A percentile compares a stretch with the other conserved stretches of the same genome.
These are phyloP conservation scores for Nothobranchius kuhntae DNA, from an alignment of 2,113 vertebrate species.

Conservation along the genomic window DNA sequence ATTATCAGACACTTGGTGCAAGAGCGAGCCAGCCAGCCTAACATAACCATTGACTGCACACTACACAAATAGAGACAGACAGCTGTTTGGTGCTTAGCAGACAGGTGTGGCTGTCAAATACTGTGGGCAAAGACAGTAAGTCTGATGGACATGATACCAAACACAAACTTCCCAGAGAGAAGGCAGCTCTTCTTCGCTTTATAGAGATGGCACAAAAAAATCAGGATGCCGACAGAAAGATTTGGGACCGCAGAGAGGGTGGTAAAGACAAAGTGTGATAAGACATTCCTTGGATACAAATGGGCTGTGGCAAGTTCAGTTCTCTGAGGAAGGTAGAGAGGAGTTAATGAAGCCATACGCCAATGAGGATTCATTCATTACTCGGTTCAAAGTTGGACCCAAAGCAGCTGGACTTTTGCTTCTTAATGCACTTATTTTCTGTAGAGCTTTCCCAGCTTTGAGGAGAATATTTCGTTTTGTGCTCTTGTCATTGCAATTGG, in stretches of 20 bases:
- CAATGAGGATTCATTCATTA: constrained; percentile 9
- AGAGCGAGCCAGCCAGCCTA: constrained; percentile 15
- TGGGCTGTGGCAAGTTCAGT: neutral
- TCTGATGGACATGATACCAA: constrained; percentile 55
- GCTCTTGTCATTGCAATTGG: too few species aligned
- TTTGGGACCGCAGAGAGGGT: neutral
- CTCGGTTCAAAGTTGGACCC: neutral
- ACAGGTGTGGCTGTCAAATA: constrained; percentile 67
- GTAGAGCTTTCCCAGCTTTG: too few species aligned
- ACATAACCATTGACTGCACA: constrained; percentile 23
- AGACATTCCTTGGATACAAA: too few species aligned
- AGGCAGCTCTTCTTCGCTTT: constrained; percentile 10
- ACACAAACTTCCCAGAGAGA: constrained; percentile 38
- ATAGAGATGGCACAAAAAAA: constrained; percentile 13
- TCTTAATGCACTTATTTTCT: neutral
- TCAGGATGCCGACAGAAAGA: constrained; percentile 16
- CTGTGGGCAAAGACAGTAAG: constrained; percentile 39
- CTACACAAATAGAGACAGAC: constrained; percentile 49
- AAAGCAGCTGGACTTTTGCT: neutral
- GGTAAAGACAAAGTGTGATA: neutral
- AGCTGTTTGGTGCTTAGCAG: constrained; percentile 47
- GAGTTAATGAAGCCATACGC: neutral
- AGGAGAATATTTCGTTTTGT: too few species aligned
- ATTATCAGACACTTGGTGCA: constrained; percentile 52
- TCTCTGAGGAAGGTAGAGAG: constrained; percentile 7